Percentiles rank a stretch among this genome's conserved stretches.
Conservation (phyloP, 2,888 invertebrate species). For the Physocephala rufipes region DNA sequence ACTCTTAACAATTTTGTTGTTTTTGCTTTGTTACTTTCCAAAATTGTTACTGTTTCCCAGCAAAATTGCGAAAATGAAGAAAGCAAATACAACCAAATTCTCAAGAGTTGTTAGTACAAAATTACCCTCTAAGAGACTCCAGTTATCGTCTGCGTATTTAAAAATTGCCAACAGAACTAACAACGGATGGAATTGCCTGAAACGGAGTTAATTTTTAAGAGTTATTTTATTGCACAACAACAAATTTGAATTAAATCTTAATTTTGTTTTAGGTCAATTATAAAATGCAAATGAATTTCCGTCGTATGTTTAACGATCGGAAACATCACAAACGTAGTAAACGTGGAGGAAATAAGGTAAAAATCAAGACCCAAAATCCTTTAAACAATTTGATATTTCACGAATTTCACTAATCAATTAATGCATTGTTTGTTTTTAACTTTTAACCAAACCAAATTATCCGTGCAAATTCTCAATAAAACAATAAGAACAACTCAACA, state of each 20-base stretch:
- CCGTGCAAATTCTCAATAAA: neutral
- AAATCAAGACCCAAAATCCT: neutral
- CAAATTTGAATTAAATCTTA: constrained; percentile 8
- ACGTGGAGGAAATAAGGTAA: constrained; percentile 79
- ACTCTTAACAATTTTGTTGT: too few relatives aligned
- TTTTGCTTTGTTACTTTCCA: too few relatives aligned
- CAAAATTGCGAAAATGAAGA: too few relatives aligned
- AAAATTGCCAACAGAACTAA: too few relatives aligned
- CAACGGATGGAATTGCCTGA: too few relatives aligned
- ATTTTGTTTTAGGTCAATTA: constrained; percentile 73
- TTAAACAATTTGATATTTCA: neutral
- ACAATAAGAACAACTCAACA: too few relatives aligned
- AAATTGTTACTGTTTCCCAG: too few relatives aligned
- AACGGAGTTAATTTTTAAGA: too few relatives aligned
- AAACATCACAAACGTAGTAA: constrained; percentile 88
- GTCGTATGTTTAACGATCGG: constrained; percentile 85
- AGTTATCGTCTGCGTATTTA: too few relatives aligned
- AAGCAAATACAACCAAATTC: too few relatives aligned
- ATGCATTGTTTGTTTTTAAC: neutral
- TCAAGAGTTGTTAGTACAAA: too few relatives aligned
- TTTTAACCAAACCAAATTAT: neutral
- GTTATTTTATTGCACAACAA: neutral
- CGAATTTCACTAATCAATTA: neutral
- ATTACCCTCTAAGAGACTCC: too few relatives aligned
- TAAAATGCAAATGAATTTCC: constrained; percentile 89